These are phyloP conservation scores for Phrynocephalus guinanensis DNA, from an alignment of 2,797 vertebrate genomes.

Conservation along the genomic window DNA sequence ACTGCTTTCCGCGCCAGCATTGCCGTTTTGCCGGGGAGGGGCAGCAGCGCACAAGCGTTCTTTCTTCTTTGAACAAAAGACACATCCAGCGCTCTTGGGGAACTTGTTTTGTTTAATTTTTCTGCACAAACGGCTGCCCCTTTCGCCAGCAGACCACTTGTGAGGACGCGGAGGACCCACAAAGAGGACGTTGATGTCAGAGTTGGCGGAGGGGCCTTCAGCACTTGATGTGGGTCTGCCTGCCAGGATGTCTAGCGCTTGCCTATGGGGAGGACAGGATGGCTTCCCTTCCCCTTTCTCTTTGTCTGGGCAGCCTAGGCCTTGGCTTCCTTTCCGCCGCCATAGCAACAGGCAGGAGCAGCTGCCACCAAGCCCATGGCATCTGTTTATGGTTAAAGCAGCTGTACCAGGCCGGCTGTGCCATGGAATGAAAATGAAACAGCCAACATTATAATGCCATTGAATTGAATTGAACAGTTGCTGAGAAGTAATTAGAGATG, in stretches of 20 bases:
- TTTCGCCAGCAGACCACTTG: not conserved
- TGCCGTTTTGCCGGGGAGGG: not conserved
- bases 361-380: not conserved
- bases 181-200: not conserved
- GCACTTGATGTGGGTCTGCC: not conserved
- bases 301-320: not conserved
- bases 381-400: not conserved
- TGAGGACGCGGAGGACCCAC: not conserved
- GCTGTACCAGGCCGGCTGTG: rapidly evolving
- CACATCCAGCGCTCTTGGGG: no score
- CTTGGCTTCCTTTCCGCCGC: conserved; percentile 10
- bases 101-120: not conserved
- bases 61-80: not conserved
- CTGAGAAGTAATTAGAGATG: no score
- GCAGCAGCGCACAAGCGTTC: no score
- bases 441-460: no score
- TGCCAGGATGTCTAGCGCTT: not conserved
- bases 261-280: not conserved
- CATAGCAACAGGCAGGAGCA: conserved; percentile 36
- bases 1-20: not conserved
- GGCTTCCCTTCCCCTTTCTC: not conserved
- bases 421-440: not conserved
- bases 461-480: no score
- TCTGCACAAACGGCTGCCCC: not conserved
- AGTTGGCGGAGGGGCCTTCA: no score